These are phyloP conservation scores for Etheostoma nigrum DNA, from an alignment of 2,797 vertebrate genomes.

Conservation along the genomic window DNA sequence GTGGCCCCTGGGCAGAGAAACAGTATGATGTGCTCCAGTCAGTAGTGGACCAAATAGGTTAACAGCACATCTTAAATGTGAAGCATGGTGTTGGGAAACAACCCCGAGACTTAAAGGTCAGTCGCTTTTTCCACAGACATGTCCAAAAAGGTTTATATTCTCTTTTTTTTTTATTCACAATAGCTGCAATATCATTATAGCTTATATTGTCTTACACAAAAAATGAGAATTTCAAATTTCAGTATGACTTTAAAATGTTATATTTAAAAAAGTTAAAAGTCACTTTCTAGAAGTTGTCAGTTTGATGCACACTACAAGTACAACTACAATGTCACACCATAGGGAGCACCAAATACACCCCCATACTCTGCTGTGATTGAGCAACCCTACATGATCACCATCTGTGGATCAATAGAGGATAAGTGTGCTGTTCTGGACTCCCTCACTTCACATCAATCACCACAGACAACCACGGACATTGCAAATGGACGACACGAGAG, in stretches of 20 bases:
- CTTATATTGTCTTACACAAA: not conserved
- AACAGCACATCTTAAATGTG: not conserved
- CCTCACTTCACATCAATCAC: conserved; percentile 23
- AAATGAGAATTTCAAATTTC: not conserved
- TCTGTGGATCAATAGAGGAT: conserved; percentile 30
- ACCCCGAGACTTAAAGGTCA: not conserved
- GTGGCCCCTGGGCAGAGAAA: too few relatives aligned
- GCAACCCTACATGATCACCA: conserved; percentile 1
- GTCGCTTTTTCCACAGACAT: not conserved
- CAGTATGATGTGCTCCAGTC: not conserved
- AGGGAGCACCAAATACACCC: not conserved
- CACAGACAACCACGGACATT: conserved; percentile 13
- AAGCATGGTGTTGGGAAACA: not conserved
- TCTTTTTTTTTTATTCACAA: not conserved
- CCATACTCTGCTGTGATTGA: not conserved
- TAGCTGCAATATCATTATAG: not conserved
- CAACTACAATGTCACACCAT: conserved; percentile 13
- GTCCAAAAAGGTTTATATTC: not conserved
- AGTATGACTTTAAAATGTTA: not conserved
- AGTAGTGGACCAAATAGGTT: not conserved
- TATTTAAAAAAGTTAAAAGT: not conserved
- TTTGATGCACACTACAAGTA: not conserved
- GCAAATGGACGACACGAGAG: conserved; percentile 36
- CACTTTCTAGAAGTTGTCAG: not conserved
- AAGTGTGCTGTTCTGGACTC: not conserved